A percentile compares a stretch with the other conserved stretches of the same genome.
Evolutionary conservation across 2,888 invertebrate species (phyloP).

Genomic region (Volucella inanis): DNA sequence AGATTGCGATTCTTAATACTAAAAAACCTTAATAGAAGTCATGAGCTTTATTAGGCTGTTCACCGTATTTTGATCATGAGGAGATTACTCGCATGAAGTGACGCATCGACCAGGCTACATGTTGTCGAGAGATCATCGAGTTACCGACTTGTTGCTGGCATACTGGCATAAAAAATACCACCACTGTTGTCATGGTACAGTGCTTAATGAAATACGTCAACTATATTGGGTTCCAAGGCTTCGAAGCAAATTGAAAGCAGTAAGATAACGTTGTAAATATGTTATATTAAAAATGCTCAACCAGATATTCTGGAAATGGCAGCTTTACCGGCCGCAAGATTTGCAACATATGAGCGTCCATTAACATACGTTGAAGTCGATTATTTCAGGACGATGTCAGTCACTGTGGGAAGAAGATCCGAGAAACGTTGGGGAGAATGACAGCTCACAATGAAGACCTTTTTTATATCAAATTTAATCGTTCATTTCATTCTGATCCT

Average conservation of each 20-base stretch:
- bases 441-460: too few species aligned
- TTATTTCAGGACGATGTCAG: neutral
- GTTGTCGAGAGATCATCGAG: neutral
- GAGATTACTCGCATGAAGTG: conserved; percentile 2
- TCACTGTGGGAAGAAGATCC: too few species aligned
- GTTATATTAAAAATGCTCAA: neutral
- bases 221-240: neutral
- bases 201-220: conserved; percentile 4
- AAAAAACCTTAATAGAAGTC: too few species aligned
- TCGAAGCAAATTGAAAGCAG: neutral
- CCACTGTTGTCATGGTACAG: conserved; percentile 3
- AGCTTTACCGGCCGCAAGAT: neutral
- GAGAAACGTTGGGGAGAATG: too few species aligned
- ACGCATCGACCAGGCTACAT: conserved; percentile 1
- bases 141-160: neutral
- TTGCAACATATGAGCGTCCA: conserved; percentile 8
- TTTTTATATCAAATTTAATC: too few species aligned
- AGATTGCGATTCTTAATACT: too few species aligned
- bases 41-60: neutral
- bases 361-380: neutral
- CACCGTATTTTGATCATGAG: neutral
- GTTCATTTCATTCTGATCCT: too few species aligned
- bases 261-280: conserved; percentile 1
- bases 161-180: neutral
- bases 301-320: neutral